These are phyloP conservation scores for Cyrtorhinus lividipennis DNA, from an alignment of 1,140 invertebrate genomes.

Conservation along the genomic window DNA sequence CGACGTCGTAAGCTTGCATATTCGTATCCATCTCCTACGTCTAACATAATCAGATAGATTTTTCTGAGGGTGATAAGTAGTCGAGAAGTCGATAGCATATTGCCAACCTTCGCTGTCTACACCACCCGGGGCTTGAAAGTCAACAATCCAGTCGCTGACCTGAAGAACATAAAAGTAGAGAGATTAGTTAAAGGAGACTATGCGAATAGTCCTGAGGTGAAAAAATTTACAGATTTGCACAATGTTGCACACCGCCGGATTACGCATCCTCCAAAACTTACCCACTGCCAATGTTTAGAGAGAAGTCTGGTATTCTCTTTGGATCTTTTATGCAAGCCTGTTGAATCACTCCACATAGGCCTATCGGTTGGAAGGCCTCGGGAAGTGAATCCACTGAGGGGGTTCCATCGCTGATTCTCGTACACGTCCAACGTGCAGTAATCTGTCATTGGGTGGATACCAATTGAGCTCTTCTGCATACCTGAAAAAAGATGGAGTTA, in stretches of 20 bases:
- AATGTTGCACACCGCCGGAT: neutral
- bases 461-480: conserved; percentile 44
- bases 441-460: conserved; percentile 64
- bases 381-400: conserved; percentile 68
- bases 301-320: conserved; percentile 71
- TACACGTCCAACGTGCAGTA: conserved; percentile 74
- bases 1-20: conserved; percentile 60
- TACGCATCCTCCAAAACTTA: too few species aligned
- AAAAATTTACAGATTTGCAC: conserved; percentile 1
- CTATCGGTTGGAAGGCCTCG: conserved; percentile 74
- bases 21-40: conserved; percentile 67
- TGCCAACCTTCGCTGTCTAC: conserved; percentile 87
- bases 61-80: conserved; percentile 68
- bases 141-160: conserved; percentile 78
- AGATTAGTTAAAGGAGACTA: neutral
- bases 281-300: conserved; percentile 80
- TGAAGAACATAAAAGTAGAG: too few species aligned
- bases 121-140: conserved; percentile 77
- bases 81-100: conserved; percentile 81
- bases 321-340: conserved; percentile 62
- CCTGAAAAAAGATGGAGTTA: too few species aligned
- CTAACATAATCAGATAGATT: conserved; percentile 78
- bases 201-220: conserved; percentile 13
- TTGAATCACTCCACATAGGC: conserved; percentile 78
- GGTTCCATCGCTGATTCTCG: conserved; percentile 91